Evolutionary conservation across 2,113 vertebrate species (phyloP).

Genomic region (Clarias macrocephalus): DNA sequence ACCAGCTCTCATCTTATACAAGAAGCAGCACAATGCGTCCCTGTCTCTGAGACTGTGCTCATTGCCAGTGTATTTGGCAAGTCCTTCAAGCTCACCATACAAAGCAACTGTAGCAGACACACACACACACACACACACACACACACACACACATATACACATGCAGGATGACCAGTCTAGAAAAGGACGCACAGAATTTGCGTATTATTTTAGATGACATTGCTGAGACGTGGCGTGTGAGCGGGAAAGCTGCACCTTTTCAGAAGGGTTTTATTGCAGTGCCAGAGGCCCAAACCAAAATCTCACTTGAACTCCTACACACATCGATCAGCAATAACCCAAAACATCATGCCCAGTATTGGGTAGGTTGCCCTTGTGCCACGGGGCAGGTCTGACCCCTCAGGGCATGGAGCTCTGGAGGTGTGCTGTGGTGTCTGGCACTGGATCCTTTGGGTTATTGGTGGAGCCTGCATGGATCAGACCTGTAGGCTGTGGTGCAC

Average conservation of each 20-base stretch:
- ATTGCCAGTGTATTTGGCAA: constrained; percentile 18
- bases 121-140: constrained; percentile 7
- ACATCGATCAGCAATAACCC: too few species aligned
- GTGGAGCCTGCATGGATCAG: too few species aligned
- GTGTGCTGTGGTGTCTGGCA: too few species aligned
- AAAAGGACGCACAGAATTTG: background rate
- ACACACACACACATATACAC: background rate
- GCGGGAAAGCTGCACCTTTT: background rate
- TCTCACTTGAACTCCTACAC: background rate
- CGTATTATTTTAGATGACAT: background rate
- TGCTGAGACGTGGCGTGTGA: background rate
- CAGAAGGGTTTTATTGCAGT: background rate
- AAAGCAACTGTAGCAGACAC: constrained; percentile 2
- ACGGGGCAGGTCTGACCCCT: too few species aligned
- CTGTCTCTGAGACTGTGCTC: background rate
- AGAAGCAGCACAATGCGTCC: constrained; percentile 30
- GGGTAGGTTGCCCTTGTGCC: too few species aligned
- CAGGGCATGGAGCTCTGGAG: too few species aligned
- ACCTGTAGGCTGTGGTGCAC: too few species aligned
- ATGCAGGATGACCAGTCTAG: background rate
- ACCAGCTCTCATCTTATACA: constrained; percentile 20
- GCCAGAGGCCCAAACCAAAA: background rate
- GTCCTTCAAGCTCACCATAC: background rate
- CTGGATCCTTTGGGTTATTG: too few species aligned
- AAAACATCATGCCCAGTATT: too few species aligned